Conservation (phyloP, 2,797 vertebrate genomes). For the Gallinago nigripennis region DNA sequence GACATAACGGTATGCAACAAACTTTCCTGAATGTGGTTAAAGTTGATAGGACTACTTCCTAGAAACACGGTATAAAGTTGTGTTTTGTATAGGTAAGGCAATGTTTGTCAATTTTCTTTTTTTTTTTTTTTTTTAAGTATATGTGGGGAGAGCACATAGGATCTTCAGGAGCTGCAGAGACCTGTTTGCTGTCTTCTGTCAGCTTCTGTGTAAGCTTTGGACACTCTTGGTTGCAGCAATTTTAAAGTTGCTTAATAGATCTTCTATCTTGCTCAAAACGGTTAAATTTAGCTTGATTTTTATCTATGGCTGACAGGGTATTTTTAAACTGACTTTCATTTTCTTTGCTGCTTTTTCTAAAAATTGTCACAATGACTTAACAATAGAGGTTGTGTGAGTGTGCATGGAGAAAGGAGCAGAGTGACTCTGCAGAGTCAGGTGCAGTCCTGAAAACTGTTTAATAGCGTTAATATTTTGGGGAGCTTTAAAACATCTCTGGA, state of each 20-base stretch:
- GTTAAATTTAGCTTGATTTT: background rate
- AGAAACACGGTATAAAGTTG: background rate
- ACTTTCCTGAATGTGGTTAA: background rate
- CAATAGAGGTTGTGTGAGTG: background rate
- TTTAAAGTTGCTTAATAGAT: background rate
- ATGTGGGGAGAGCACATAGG: background rate
- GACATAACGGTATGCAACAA: background rate
- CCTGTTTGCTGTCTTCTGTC: background rate
- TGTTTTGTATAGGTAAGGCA: background rate
- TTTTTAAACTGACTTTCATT: background rate
- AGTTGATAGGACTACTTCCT: background rate
- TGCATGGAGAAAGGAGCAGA: background rate
- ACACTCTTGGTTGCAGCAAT: background rate
- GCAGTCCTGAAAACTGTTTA: background rate
- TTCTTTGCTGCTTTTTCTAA: background rate
- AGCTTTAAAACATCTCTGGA: background rate
- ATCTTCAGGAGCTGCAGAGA: background rate
- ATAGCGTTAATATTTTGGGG: background rate
- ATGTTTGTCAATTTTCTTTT: background rate
- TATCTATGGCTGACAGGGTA: background rate
- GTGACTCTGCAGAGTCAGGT: accelerated
- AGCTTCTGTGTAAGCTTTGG: background rate
- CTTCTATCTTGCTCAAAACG: background rate
- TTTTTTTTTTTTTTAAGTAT: background rate
- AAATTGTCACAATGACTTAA: background rate